Evolutionary conservation across 2,888 invertebrate species (phyloP).

Genomic region (Pollenia griseotomentosa): DNA sequence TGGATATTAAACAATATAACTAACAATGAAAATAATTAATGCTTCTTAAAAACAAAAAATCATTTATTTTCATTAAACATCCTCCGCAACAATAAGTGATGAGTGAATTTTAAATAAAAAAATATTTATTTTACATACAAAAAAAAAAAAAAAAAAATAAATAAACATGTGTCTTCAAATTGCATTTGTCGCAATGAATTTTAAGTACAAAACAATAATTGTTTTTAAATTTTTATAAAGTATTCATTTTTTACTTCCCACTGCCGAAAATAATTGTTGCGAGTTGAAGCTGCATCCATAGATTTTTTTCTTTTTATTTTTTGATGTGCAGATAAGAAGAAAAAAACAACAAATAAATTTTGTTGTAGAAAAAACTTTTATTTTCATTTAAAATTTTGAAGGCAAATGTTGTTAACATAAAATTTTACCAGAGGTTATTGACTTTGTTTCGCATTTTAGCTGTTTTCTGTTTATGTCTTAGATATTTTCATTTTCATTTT

Average conservation of each 20-base stretch:
- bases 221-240: constrained; percentile 55
- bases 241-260: constrained; percentile 68
- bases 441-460: constrained; percentile 25
- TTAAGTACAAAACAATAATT: constrained; percentile 48
- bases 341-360: constrained; percentile 12
- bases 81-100: constrained; percentile 50
- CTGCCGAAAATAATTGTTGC: constrained; percentile 29
- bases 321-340: constrained; percentile 39
- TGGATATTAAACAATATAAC: not conserved
- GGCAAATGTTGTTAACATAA: constrained; percentile 59
- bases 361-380: constrained; percentile 9
- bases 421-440: constrained; percentile 51
- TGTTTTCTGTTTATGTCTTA: not conserved
- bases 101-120: constrained; percentile 49
- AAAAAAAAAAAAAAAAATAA: not conserved
- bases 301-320: constrained; percentile 5
- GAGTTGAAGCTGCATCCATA: constrained; percentile 26
- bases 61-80: constrained; percentile 39
- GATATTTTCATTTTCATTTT: constrained; percentile 39
- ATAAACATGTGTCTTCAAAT: constrained; percentile 63
- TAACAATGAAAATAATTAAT: constrained; percentile 21
- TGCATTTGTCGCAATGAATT: constrained; percentile 64
- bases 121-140: not conserved
- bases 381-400: constrained; percentile 49
- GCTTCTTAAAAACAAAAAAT: constrained; percentile 37